Evolutionary conservation across 1,140 invertebrate genomes (phyloP), one percentile per base, ranked within the genome.

Genomic region (Diachasma alloeum): DNA sequence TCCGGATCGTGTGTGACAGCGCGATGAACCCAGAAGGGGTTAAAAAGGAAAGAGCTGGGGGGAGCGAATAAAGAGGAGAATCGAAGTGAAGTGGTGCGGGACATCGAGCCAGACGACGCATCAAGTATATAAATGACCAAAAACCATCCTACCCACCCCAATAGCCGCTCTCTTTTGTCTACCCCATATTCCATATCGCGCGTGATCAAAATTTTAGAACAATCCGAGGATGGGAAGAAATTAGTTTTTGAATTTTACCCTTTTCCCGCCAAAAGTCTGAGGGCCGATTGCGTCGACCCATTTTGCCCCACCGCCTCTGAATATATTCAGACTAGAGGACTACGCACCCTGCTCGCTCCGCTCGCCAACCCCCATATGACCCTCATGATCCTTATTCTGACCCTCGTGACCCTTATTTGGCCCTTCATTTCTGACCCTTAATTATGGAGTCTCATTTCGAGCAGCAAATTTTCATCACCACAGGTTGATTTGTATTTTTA

Each of bases 1-100:
- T 72, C 69, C 69, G 59, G 59, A 63, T 31, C 24, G 59, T 63
- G 53, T 59, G 69, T 42, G 69, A 72, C 44, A 42, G 69, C 17
- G 19, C 44, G 69, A 31, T 53, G 48, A 53, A 19, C 5, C 69
- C 44, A 44, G 24, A 72, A 44, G 67, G 69, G 69, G 42, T 31
- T 8, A 72, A 53, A 72, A 72, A 6, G 44, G 44, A 22, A 22
- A 72, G 69, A 22, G 42, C 17, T 15, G 42, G 24, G 15, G 39
- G 44, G 69, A 19, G 17, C 44, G 17, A 72, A 63, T 26, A 26
- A 24, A 63, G 24, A 26, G 24, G 19, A 26, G 24, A 26, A 31
- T 26, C 24, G 59, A n/a, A 63, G 59, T 63, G 59, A 63, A 63
- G 59, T 63, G 59, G 59, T 63, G 59, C 59, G 59, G 59, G 59